Evolutionary conservation across 2,888 invertebrate species (phyloP), one percentile per base, ranked within the genome.

Genomic region (Sceliomorpha sp.): DNA sequence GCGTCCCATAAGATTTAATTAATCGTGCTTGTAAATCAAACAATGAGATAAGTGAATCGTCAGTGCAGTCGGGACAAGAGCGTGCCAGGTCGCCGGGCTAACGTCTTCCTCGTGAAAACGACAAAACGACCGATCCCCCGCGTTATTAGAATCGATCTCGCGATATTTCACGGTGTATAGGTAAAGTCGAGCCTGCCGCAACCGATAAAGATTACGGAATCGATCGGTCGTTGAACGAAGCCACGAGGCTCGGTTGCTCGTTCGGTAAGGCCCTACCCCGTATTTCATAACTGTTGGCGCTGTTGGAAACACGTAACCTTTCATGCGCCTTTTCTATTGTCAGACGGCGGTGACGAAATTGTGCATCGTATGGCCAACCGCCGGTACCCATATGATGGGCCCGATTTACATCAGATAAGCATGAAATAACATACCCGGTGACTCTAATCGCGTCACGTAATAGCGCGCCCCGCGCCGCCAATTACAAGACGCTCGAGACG

Each of bases 321-420:
- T 85, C 81, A 79, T 79, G 82, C 80, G 75, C 75, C 76, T 82
- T 20, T 86, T 83, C 85, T 83, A 87, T 86, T 86, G 86, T 87
- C 82, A 64, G 53, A 59, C 69, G 72, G 58, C 42, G 62, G 56
- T 74, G 72, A 70, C 62, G 74, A 73, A 74, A 73, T 62, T 58
- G 31, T 56, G 32, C 39, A 42, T 53, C 40, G 36, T 24, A 37
- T 29, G 74, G 74, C 76, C 76, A 73, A 71, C 75, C 70, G 74
- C 70, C 64, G 64, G 75, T 76, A 70, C 68, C 70, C 73, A 73
- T 58, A 48, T 48, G 59, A 59, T 40, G 29, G 24, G 37, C 47
- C n/a, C 55, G 42, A 64, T 56, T 50, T 44, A 47, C 34, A 47
- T 62, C 45, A 26, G 53, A 51, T 51, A 51, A 51, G 26, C 12